Conservation (phyloP, 2,797 vertebrate species). For the Gallinago stenura region DNA sequence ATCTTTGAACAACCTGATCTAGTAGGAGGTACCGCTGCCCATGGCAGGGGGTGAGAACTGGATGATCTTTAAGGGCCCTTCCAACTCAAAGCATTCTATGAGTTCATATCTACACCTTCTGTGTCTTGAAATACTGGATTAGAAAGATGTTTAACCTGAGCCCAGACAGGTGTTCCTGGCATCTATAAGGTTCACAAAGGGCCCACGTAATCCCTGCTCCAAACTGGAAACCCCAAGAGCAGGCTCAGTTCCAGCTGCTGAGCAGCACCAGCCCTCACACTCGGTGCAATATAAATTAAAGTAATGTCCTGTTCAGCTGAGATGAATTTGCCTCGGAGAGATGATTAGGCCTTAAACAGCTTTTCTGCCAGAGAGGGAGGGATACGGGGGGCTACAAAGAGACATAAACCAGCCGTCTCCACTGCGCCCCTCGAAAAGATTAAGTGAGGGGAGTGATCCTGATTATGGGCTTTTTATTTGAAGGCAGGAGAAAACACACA, state of each 20-base stretch:
- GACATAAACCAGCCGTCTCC: background rate
- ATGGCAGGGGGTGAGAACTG: fast-evolving
- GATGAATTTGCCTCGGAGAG: background rate
- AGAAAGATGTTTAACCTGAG: background rate
- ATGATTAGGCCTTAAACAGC: background rate
- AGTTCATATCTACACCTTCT: background rate
- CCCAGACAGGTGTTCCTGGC: background rate
- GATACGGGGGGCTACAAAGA: fast-evolving
- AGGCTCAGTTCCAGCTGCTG: background rate
- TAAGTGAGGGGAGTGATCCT: background rate
- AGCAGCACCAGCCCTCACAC: background rate
- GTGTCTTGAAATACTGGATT: background rate
- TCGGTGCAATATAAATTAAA: no score
- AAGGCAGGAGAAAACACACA: background rate
- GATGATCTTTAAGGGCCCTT: background rate
- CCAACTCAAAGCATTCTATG: background rate
- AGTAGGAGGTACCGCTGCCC: background rate
- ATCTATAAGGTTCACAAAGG: background rate
- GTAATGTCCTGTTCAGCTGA: background rate
- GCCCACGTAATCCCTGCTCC: fast-evolving
- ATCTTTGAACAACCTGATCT: background rate
- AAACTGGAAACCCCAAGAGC: background rate
- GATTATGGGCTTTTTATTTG: background rate
- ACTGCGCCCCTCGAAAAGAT: background rate
- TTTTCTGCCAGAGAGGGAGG: background rate